Evolutionary conservation across 2,113 vertebrate species (phyloP).

Genomic region (Alligator mississippiensis): DNA sequence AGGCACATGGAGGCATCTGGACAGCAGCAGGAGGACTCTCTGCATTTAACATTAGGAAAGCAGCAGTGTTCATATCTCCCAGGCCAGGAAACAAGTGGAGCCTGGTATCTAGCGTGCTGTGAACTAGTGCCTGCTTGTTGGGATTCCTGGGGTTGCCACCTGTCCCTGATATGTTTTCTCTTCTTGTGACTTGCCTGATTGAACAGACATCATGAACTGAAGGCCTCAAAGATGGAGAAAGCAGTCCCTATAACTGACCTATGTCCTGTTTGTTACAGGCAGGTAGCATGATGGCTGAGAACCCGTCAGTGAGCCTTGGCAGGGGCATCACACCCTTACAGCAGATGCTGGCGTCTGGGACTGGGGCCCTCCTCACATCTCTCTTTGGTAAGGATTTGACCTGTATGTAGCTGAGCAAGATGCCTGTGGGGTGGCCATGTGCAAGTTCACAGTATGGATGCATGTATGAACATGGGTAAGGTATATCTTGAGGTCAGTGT

Average conservation of each 20-base stretch:
- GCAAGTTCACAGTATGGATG: not conserved
- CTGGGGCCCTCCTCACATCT: slow-evolving; percentile 92
- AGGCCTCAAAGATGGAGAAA: not conserved
- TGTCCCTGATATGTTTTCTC: not conserved
- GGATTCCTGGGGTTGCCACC: too few relatives aligned
- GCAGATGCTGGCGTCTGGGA: slow-evolving; percentile 95
- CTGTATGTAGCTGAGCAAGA: rapidly evolving
- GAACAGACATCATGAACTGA: not conserved
- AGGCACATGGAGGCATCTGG: rapidly evolving
- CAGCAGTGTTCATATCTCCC: not conserved
- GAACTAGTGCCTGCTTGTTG: not conserved
- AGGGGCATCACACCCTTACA: slow-evolving; percentile 90
- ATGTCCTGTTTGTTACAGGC: slow-evolving; percentile 62
- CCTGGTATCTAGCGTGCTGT: not conserved
- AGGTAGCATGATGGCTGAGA: slow-evolving; percentile 83
- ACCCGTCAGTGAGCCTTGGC: slow-evolving; percentile 2
- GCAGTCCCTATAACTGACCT: not conserved
- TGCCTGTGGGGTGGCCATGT: not conserved
- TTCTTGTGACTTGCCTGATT: not conserved
- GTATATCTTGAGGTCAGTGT: not conserved
- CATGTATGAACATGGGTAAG: not conserved
- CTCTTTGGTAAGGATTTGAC: slow-evolving; percentile 87
- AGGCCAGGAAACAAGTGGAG: not conserved
- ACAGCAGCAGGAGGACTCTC: not conserved
- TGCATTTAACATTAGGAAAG: not conserved